phyloP scores from a whole-genome alignment of 2,113 vertebrate species.

The Microcebus tavaratra region DNA sequence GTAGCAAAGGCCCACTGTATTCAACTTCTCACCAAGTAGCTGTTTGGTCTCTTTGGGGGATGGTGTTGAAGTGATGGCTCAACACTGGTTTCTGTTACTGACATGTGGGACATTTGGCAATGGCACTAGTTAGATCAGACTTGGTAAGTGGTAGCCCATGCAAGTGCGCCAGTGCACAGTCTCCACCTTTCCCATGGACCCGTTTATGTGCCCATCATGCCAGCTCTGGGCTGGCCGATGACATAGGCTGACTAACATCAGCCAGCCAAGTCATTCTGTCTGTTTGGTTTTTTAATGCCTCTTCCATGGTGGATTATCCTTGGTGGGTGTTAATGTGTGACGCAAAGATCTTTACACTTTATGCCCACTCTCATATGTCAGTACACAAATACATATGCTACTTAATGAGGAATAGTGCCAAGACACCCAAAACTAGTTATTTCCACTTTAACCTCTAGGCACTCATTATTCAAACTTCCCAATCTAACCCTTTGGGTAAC shows the following conservation, averaged over 20 bases:
- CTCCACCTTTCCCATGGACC: neutral
- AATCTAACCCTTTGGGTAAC: neutral
- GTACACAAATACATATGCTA: neutral
- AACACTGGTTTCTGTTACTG: neutral
- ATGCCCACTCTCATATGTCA: neutral
- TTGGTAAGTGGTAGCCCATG: neutral
- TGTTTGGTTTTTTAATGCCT: neutral
- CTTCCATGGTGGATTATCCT: neutral
- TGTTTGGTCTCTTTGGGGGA: neutral
- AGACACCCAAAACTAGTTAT: neutral
- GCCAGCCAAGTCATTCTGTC: neutral
- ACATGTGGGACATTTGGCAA: neutral
- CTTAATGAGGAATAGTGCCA: constrained; percentile 1
- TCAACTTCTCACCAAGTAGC: neutral
- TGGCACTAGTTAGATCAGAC: neutral
- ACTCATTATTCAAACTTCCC: neutral
- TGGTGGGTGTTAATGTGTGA: neutral
- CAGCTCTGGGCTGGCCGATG: neutral
- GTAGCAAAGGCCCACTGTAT: neutral
- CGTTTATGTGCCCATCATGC: neutral
- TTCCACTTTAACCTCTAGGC: neutral
- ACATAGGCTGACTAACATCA: neutral
- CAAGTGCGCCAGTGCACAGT: neutral
- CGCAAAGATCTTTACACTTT: neutral
- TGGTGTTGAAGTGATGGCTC: neutral